Conservation (phyloP, 2,797 vertebrate species). For the Leuciscus waleckii region DNA sequence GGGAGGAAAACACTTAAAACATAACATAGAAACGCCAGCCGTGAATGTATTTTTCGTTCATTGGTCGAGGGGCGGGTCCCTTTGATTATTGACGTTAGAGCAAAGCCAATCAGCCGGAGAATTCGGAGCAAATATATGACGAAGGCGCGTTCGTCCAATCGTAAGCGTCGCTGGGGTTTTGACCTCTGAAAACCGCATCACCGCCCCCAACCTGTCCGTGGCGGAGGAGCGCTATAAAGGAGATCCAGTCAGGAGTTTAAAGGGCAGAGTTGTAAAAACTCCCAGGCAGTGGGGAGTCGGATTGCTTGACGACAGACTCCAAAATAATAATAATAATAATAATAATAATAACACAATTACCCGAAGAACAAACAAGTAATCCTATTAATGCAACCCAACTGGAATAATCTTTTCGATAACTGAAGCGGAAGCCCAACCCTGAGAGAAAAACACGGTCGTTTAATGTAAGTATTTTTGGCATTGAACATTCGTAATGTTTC, state of each 20-base stretch:
- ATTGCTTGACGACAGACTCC: constrained; percentile 39
- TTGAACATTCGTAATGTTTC: neutral
- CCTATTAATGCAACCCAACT: constrained; percentile 15
- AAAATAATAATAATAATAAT: constrained; percentile 49
- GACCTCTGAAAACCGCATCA: constrained; percentile 77
- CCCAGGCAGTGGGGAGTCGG: constrained; percentile 77
- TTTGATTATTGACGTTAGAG: constrained; percentile 63
- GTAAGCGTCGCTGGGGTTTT: constrained; percentile 65
- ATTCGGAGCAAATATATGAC: constrained; percentile 55
- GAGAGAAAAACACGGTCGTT: constrained; percentile 26
- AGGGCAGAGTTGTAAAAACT: constrained; percentile 86
- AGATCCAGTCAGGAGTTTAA: constrained; percentile 72
- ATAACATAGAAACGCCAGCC: constrained; percentile 58
- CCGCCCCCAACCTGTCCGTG: constrained; percentile 78
- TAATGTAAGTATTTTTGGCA: constrained; percentile 37
- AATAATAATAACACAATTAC: constrained; percentile 42
- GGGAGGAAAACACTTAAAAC: constrained; percentile 42
- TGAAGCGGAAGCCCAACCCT: neutral
- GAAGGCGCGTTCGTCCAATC: constrained; percentile 66
- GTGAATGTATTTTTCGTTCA: constrained; percentile 30
- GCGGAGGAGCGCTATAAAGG: constrained; percentile 83
- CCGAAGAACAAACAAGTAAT: constrained; percentile 45
- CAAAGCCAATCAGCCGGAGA: constrained; percentile 64
- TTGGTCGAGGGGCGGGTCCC: constrained; percentile 58
- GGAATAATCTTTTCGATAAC: constrained; percentile 44